Base-by-base conservation (phyloP, 2,113 vertebrate species). In the Ornithorhynchus anatinus region DNA sequence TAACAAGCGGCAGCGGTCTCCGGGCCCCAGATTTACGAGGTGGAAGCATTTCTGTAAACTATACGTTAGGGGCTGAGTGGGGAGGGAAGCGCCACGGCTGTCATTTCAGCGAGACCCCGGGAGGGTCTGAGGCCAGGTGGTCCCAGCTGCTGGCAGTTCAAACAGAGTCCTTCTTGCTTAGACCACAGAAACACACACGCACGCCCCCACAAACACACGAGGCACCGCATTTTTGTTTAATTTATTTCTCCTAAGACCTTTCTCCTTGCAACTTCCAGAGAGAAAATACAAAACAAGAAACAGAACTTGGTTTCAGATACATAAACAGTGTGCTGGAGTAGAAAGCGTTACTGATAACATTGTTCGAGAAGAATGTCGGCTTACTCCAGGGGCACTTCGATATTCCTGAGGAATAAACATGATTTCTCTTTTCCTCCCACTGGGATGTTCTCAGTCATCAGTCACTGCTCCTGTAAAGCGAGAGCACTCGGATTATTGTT, bases 211-310 rank as follows among this genome's bases (percentile, higher is more conserved):
- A n/a, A 58, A 76, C 17, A 82, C 62, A 77, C 72, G 10, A 44
- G 74, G 73, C 75, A 65, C 77, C 78, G 75, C 50, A 42, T 85
- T 88, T 90, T 70, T 65, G 52, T 79, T 90, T 89, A 75, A 84
- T 91, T 94, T 90, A 89, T 89, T 91, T 90, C 77, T 82, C 86
- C 85, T 77, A 91, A 86, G 87, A 91, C 81, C 86, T 81, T 81
- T 72, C 62, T 88, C 84, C 76, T 88, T 72, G 81, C 83, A 58
- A 81, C 82, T 89, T 83, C 77, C 88, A 88, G 84, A 88, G 85
- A 89, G 67, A 89, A 43, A 23, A 92, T 92, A 93, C 89, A 93
- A 93, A 93, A 88, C 78, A 78, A 92, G 87, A 84, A 84, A 90
- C 86, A 89, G 83, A 69, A 79, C 82, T 85, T 75, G 54, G 82